Percentiles rank a stretch among this genome's conserved stretches.
Evolutionary conservation across 2,888 invertebrate species (phyloP).

Genomic region (Diadegma fenestrale): DNA sequence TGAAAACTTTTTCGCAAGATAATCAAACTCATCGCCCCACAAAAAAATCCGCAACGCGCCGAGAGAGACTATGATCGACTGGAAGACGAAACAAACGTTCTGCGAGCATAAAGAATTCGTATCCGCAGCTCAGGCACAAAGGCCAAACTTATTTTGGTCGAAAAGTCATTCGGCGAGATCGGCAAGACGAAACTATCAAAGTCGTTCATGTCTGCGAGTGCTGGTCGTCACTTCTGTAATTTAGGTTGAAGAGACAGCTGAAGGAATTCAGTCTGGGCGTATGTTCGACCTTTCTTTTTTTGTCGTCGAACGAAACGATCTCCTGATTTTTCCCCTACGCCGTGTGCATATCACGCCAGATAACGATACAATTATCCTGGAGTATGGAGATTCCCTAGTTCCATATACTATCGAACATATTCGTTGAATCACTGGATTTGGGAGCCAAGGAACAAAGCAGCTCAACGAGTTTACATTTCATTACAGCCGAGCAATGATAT

Average conservation of each 20-base stretch:
- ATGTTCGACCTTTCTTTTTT: constrained; percentile 17
- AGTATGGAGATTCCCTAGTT: background rate
- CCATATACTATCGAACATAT: background rate
- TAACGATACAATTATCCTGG: constrained; percentile 16
- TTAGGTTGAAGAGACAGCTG: constrained; percentile 22
- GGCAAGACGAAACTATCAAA: constrained; percentile 44
- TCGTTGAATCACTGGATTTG: background rate
- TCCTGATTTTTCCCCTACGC: constrained; percentile 2
- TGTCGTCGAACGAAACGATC: background rate
- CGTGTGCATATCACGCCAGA: background rate
- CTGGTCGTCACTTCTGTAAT: constrained; percentile 39
- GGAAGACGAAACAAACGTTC: background rate
- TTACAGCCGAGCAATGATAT: too few relatives aligned
- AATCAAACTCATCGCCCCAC: background rate
- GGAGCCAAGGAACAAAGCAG: background rate
- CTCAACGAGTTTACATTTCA: background rate
- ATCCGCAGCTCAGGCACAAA: constrained; percentile 30
- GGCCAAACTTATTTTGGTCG: constrained; percentile 42
- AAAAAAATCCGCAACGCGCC: background rate
- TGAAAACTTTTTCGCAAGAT: background rate
- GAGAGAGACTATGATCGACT: background rate
- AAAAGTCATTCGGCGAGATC: constrained; percentile 25
- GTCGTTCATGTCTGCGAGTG: constrained; percentile 33
- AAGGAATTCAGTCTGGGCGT: constrained; percentile 24
- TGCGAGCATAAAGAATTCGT: constrained; percentile 25